phyloP scores from a whole-genome alignment of 2,113 vertebrate species.

The Carlito syrichta region DNA sequence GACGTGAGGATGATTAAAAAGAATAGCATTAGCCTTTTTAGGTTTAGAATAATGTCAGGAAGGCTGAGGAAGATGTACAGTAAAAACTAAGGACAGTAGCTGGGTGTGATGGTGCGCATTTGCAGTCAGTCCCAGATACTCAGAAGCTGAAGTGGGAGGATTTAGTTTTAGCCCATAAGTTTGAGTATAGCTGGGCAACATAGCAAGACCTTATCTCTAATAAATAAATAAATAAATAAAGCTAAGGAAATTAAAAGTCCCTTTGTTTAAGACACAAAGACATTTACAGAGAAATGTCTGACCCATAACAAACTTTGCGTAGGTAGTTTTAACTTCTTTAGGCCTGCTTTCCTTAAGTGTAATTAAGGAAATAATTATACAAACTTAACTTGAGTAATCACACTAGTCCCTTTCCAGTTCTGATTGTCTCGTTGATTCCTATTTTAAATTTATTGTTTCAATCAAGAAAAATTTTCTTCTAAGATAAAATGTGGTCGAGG shows the following conservation, averaged over 20 bases:
- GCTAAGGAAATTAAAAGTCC: neutral
- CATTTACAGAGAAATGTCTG: neutral
- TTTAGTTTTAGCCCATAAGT: neutral
- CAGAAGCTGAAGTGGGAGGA: neutral
- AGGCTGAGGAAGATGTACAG: neutral
- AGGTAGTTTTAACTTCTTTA: neutral
- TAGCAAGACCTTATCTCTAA: neutral
- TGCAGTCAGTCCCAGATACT: neutral
- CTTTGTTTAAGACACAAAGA: slow-evolving; percentile 28
- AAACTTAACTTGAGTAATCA: neutral
- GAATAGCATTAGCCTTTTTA: neutral
- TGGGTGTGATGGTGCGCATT: neutral
- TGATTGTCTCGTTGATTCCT: neutral
- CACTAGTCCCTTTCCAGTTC: neutral
- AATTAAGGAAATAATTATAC: too few relatives aligned
- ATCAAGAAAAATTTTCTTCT: neutral
- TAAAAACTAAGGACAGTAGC: neutral
- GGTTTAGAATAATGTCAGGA: neutral
- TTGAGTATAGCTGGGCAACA: neutral
- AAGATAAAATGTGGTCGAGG: neutral
- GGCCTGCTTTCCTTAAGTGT: neutral
- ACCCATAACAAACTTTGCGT: neutral
- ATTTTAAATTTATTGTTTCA: slow-evolving; percentile 1
- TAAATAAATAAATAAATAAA: neutral
- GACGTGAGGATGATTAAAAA: neutral